A percentile compares a stretch with the other conserved stretches of the same genome.
Evolutionary conservation across 2,888 invertebrate genomes (phyloP).

Genomic region (Cryptocephalus moraei): DNA sequence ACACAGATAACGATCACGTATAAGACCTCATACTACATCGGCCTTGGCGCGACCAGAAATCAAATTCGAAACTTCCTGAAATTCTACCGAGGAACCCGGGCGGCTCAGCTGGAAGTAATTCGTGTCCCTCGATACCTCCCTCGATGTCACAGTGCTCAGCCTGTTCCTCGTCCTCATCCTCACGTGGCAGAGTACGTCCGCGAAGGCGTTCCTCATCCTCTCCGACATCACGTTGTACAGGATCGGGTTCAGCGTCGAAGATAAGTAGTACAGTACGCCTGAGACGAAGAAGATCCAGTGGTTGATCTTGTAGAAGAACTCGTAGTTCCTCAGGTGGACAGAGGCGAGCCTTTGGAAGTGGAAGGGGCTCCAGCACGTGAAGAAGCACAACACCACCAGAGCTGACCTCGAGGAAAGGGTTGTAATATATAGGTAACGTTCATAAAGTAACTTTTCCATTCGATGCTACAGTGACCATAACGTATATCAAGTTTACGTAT

Average conservation of each 20-base stretch:
- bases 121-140: too few species aligned
- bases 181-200: conserved; percentile 57
- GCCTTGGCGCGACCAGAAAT: too few species aligned
- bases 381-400: conserved; percentile 87
- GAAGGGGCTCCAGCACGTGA: conserved; percentile 94
- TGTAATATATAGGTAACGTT: not conserved
- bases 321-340: conserved; percentile 56
- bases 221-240: conserved; percentile 72
- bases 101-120: too few species aligned
- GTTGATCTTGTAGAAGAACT: conserved; percentile 57
- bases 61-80: too few species aligned
- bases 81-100: too few species aligned
- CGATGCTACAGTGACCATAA: not conserved
- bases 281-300: conserved; percentile 70
- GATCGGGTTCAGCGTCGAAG: conserved; percentile 72
- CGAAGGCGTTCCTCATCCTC: conserved; percentile 70
- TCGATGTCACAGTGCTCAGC: too few species aligned
- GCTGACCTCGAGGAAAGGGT: conserved; percentile 45
- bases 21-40: too few species aligned
- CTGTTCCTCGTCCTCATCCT: not conserved
- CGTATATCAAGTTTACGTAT: not conserved
- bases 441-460: not conserved
- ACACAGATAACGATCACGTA: too few species aligned
- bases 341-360: conserved; percentile 84
- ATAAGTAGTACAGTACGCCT: conserved; percentile 75